Conservation (phyloP, 2,888 invertebrate genomes). For the Limnephilus marmoratus region DNA sequence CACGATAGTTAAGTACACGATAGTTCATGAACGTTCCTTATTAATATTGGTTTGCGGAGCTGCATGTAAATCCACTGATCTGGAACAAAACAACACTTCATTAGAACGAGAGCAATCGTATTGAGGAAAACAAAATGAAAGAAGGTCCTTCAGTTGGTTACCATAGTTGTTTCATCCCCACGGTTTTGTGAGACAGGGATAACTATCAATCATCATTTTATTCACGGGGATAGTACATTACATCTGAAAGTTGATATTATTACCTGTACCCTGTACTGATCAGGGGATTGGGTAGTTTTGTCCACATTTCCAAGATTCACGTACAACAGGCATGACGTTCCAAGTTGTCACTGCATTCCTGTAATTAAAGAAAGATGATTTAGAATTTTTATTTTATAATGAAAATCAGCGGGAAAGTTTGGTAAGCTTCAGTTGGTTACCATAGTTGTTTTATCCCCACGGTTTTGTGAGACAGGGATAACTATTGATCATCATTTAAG, state of each 20-base stretch:
- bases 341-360: too few relatives aligned
- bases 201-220: constrained; percentile 65
- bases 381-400: too few relatives aligned
- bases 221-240: too few relatives aligned
- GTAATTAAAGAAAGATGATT: too few relatives aligned
- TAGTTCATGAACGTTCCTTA: not conserved
- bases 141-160: constrained; percentile 28
- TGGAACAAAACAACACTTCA: not conserved
- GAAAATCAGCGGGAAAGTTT: too few relatives aligned
- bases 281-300: too few relatives aligned
- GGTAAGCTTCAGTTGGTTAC: constrained; percentile 57
- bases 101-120: not conserved
- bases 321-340: too few relatives aligned
- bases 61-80: not conserved
- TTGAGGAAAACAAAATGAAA: not conserved
- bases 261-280: too few relatives aligned
- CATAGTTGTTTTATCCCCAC: constrained; percentile 65
- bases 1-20: too few relatives aligned
- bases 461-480: constrained; percentile 66
- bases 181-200: constrained; percentile 66
- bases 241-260: too few relatives aligned
- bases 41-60: not conserved
- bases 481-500: constrained; percentile 64
- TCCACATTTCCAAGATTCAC: too few relatives aligned
- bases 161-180: constrained; percentile 65